Conservation (phyloP, 2,888 invertebrate genomes). For the Ceraclea dissimilis region DNA sequence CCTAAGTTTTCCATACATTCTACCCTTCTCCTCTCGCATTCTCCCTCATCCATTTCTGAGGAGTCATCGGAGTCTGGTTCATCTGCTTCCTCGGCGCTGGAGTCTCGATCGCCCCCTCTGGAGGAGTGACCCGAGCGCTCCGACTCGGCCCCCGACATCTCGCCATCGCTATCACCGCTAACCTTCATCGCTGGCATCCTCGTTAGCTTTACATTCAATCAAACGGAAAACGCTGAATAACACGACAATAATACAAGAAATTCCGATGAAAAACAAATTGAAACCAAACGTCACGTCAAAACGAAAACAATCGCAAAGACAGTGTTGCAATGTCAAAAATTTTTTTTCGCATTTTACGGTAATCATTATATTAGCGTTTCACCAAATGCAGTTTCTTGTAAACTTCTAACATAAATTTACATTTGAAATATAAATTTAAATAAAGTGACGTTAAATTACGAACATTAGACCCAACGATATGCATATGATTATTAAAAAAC, state of each 20-base stretch:
- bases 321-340: not conserved
- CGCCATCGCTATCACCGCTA: constrained; percentile 54
- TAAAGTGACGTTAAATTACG: too few species aligned
- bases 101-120: constrained; percentile 57
- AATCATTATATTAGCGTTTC: too few species aligned
- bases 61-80: constrained; percentile 80
- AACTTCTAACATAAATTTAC: too few species aligned
- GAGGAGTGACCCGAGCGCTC: constrained; percentile 62
- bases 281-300: constrained; percentile 16
- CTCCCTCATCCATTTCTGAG: constrained; percentile 87
- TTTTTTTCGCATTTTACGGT: not conserved
- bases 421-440: too few species aligned
- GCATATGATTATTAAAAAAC: too few species aligned
- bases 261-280: constrained; percentile 6
- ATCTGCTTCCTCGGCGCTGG: constrained; percentile 67
- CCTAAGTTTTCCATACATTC: constrained; percentile 79
- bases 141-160: constrained; percentile 62
- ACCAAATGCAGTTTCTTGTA: too few species aligned
- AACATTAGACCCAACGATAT: too few species aligned
- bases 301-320: not conserved
- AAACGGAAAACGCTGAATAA: not conserved
- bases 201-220: constrained; percentile 9
- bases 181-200: constrained; percentile 64
- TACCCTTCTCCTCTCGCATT: constrained; percentile 75
- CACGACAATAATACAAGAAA: constrained; percentile 5